Conservation (phyloP, 64 coral and sea anemone genomes). For the Trachythela sp. region DNA sequence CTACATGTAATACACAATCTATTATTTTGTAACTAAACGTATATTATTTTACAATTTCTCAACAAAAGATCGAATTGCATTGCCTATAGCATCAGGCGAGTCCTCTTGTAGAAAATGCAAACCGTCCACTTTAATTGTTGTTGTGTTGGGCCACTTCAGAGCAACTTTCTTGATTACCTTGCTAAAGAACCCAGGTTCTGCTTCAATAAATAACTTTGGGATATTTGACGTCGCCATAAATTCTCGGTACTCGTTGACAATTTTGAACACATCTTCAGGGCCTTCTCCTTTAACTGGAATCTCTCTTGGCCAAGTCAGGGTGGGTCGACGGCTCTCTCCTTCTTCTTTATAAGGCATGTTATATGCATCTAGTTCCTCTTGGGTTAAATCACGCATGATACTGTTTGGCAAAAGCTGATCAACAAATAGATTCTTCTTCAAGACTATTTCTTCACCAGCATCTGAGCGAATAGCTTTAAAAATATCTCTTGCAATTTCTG, state of each 20-base stretch:
- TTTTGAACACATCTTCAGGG: background rate
- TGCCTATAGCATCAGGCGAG: background rate
- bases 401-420: background rate
- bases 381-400: background rate
- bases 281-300: background rate
- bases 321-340: background rate
- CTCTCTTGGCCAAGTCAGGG: constrained; percentile 19
- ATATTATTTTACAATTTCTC: background rate
- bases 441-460: background rate
- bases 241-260: background rate
- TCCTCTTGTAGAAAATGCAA: constrained; percentile 17
- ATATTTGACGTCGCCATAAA: background rate
- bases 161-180: background rate
- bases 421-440: constrained; percentile 18
- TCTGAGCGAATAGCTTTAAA: background rate
- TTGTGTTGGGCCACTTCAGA: background rate
- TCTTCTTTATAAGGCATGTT: background rate
- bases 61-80: background rate
- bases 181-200: background rate
- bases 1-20: background rate
- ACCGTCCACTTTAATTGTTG: background rate
- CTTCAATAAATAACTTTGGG: constrained; percentile 13
- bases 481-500: background rate
- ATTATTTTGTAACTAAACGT: background rate
- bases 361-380: background rate